Evolutionary conservation across 2,113 vertebrate species (phyloP).

Genomic region (Pagrus major): DNA sequence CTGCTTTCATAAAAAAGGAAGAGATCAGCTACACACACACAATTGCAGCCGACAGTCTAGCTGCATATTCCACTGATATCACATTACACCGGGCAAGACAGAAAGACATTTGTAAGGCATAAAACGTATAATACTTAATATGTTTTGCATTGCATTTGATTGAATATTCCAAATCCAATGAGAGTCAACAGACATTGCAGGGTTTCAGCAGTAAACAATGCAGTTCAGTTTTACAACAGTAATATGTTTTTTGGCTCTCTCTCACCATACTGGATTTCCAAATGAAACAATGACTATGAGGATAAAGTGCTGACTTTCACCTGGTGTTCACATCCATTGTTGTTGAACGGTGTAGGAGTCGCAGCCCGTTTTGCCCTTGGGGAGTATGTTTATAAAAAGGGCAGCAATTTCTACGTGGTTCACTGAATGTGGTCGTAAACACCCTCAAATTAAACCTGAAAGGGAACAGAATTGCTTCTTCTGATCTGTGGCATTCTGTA

Average conservation of each 20-base stretch:
- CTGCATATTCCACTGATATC: neutral
- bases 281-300: slow-evolving; percentile 13
- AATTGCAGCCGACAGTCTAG: neutral
- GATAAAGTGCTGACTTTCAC: slow-evolving; percentile 35
- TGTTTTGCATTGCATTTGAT: slow-evolving; percentile 10
- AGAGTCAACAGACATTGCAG: neutral
- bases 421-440: slow-evolving; percentile 33
- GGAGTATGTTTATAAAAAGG: slow-evolving; percentile 9
- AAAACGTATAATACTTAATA: neutral
- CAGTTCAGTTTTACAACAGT: neutral
- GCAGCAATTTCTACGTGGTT: slow-evolving; percentile 21
- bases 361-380: neutral
- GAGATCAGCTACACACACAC: neutral
- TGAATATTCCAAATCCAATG: slow-evolving; percentile 3
- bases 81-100: neutral
- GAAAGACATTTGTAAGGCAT: neutral
- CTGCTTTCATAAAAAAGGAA: neutral
- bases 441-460: slow-evolving; percentile 36
- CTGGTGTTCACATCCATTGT: slow-evolving; percentile 33
- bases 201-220: neutral
- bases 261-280: neutral
- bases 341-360: neutral
- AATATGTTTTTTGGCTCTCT: neutral
- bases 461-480: slow-evolving; percentile 24
- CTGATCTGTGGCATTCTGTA: neutral